These are phyloP conservation scores for Sebastes elongatus DNA, from an alignment of 2,797 vertebrate genomes.

Conservation along the genomic window DNA sequence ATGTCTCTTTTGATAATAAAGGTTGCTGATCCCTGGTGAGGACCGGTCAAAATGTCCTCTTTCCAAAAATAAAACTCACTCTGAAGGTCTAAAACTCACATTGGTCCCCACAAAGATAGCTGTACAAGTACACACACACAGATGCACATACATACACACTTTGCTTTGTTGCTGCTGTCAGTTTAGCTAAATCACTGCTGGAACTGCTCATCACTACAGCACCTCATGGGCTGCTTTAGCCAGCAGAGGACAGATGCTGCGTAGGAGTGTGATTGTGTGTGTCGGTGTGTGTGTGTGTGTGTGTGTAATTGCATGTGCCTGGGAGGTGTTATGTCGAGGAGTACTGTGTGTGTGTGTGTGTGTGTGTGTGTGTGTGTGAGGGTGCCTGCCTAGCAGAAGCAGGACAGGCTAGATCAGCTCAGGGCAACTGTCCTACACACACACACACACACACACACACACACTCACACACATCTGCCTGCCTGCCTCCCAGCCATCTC, in stretches of 20 bases:
- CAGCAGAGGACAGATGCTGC: conserved; percentile 69
- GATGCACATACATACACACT: not conserved
- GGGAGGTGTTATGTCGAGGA: conserved; percentile 50
- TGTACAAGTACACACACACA: not conserved
- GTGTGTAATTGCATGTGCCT: conserved; percentile 32
- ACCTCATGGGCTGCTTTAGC: conserved; percentile 49
- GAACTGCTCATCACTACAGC: conserved; percentile 33
- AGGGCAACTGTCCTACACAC: conserved; percentile 18
- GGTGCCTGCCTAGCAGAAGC: conserved; percentile 17
- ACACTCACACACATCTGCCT: conserved; percentile 31
- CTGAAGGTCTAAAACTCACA: not conserved
- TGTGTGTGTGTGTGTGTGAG: not conserved
- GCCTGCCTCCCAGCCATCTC: conserved; percentile 45
- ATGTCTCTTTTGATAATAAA: too few relatives aligned
- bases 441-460: not conserved
- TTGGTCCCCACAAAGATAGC: not conserved
- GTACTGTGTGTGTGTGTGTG: not conserved
- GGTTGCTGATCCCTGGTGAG: too few relatives aligned
- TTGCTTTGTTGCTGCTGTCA: conserved; percentile 47
- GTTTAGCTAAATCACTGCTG: conserved; percentile 56
- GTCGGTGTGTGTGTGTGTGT: conserved; percentile 3
- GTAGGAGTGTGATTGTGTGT: conserved; percentile 45
- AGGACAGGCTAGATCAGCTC: conserved; percentile 46
- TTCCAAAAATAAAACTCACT: not conserved
- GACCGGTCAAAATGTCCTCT: not conserved